Evolutionary conservation across 2,113 vertebrate genomes (phyloP).

Genomic region (Apaloderma vittatum): DNA sequence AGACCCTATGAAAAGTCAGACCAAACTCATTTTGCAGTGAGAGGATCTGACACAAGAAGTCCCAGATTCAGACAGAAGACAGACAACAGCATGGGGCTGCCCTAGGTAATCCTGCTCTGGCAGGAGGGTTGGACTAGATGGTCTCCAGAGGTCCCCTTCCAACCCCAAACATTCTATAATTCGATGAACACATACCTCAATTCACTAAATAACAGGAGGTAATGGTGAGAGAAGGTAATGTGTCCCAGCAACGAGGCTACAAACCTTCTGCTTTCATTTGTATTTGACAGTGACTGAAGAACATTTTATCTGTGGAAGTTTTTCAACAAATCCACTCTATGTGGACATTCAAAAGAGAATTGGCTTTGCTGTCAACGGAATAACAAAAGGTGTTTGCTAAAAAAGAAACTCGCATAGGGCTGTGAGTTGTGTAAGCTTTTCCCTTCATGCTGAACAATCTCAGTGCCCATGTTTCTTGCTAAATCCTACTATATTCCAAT

Average conservation of each 20-base stretch:
- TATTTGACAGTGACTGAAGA: not conserved
- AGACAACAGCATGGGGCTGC: not conserved
- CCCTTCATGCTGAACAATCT: not conserved
- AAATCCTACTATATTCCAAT: not conserved
- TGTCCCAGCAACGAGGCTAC: not conserved
- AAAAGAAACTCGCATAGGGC: not conserved
- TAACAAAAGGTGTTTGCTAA: not conserved
- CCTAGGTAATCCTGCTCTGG: too few relatives aligned
- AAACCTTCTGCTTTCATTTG: not conserved
- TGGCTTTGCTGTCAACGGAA: not conserved
- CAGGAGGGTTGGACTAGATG: too few relatives aligned
- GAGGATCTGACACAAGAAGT: not conserved
- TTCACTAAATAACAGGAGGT: not conserved
- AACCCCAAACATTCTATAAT: too few relatives aligned
- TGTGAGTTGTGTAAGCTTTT: not conserved
- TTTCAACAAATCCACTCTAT: not conserved
- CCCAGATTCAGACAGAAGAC: not conserved
- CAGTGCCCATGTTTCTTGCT: not conserved
- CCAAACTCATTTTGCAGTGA: not conserved
- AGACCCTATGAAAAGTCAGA: not conserved
- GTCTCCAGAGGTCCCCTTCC: too few relatives aligned
- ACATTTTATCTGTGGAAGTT: not conserved
- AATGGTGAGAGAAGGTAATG: not conserved
- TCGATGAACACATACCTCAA: not conserved
- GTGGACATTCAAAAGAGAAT: not conserved